Percentiles rank a stretch among this genome's conserved stretches.
phyloP scores from a whole-genome alignment of 2,888 invertebrate genomes.

The Rhingia campestris region DNA sequence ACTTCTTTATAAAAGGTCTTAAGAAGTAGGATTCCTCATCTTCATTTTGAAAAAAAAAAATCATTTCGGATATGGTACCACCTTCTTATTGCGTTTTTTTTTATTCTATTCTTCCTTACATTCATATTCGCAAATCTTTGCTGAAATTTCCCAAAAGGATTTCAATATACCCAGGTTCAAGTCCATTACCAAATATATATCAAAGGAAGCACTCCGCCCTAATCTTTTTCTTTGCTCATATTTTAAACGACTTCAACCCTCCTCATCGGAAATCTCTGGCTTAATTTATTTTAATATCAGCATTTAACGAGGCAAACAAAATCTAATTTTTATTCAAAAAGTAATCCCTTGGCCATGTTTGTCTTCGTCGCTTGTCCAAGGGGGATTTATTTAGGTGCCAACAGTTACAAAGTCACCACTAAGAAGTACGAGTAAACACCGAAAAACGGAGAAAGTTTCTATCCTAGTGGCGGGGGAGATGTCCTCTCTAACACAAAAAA shows the following conservation, averaged over 20 bases:
- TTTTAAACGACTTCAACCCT: neutral
- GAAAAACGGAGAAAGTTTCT: constrained; percentile 24
- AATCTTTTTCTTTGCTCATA: neutral
- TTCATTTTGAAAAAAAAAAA: too few relatives aligned
- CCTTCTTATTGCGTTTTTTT: too few relatives aligned
- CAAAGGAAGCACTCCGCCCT: neutral
- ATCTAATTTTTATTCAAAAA: constrained; percentile 7
- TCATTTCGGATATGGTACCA: neutral
- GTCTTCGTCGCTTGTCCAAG: neutral
- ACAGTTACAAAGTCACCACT: constrained; percentile 35
- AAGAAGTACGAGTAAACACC: constrained; percentile 31
- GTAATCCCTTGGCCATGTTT: neutral
- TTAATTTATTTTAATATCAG: neutral
- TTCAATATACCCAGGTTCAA: neutral
- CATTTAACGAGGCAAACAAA: constrained; percentile 10
- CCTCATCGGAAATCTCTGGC: neutral
- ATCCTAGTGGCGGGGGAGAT: neutral
- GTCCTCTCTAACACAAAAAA: constrained; percentile 1
- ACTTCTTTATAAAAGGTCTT: too few relatives aligned
- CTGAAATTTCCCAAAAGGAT: neutral
- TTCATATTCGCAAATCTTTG: too few relatives aligned
- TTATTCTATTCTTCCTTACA: too few relatives aligned
- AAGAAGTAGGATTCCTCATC: too few relatives aligned
- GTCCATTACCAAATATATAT: neutral
- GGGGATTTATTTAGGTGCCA: constrained; percentile 15